These are phyloP conservation scores for Grammomys dolichurus DNA, from an alignment of 2,113 vertebrate species.

Conservation along the genomic window DNA sequence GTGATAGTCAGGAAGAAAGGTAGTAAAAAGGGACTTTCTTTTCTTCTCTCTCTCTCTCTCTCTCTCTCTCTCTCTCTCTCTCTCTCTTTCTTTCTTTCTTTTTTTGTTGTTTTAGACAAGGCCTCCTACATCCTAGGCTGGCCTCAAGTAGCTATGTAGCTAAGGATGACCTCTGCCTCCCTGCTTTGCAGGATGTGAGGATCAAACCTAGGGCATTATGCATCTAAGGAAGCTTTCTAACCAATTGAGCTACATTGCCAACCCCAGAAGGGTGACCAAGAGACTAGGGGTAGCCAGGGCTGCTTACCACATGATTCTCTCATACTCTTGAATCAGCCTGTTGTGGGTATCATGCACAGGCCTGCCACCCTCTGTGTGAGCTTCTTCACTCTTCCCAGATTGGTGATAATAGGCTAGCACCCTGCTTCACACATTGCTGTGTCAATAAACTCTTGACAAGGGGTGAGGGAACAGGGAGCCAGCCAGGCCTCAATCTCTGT, in stretches of 20 bases:
- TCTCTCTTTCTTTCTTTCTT: neutral
- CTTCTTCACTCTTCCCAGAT: neutral
- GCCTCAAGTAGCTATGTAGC: neutral
- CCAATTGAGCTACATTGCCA: neutral
- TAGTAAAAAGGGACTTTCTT: neutral
- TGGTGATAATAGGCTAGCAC: neutral
- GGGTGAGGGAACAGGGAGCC: neutral
- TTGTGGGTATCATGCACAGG: too few relatives aligned
- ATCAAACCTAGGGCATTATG: neutral
- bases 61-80: too few relatives aligned
- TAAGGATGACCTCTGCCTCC: neutral
- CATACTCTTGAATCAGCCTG: neutral
- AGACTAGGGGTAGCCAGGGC: neutral
- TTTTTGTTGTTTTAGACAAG: neutral
- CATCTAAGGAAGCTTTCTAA: neutral
- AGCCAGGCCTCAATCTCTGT: neutral
- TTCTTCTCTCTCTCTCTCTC: too few relatives aligned
- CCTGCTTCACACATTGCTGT: neutral
- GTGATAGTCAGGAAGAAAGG: neutral
- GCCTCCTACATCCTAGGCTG: neutral
- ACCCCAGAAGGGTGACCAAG: neutral
- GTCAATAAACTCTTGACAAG: neutral
- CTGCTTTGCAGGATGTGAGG: neutral
- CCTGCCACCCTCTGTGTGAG: neutral
- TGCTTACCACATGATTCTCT: rapidly evolving